Percentiles rank a stretch among this genome's conserved stretches.
Evolutionary conservation across 2,888 invertebrate genomes (phyloP).

Genomic region (Monochamus alternatus): DNA sequence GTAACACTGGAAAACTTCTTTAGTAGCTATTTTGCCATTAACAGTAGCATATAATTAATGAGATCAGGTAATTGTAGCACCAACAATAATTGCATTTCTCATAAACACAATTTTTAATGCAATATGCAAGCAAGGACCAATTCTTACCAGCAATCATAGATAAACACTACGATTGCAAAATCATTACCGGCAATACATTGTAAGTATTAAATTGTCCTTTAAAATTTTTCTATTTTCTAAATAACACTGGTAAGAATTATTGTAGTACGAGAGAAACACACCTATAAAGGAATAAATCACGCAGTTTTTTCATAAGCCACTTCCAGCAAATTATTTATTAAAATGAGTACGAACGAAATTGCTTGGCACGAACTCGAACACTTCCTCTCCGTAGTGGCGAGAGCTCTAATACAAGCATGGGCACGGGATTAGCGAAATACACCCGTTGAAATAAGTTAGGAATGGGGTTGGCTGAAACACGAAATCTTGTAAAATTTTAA

Average conservation of each 20-base stretch:
- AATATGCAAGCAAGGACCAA: too few relatives aligned
- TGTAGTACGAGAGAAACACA: constrained; percentile 8
- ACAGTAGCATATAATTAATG: too few relatives aligned
- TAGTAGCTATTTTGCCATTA: too few relatives aligned
- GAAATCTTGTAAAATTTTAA: too few relatives aligned
- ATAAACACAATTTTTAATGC: too few relatives aligned
- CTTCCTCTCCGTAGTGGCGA: constrained; percentile 4
- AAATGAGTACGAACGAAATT: constrained; percentile 17
- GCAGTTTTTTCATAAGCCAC: constrained; percentile 8
- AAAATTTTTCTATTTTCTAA: not conserved
- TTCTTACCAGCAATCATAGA: too few relatives aligned
- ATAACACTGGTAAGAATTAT: constrained; percentile 10
- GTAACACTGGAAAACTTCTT: too few relatives aligned
- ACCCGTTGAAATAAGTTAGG: not conserved
- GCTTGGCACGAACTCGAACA: constrained; percentile 20
- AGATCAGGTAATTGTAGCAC: too few relatives aligned
- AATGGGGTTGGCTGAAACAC: too few relatives aligned
- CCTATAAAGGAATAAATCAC: constrained; percentile 12
- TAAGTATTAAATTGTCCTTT: not conserved
- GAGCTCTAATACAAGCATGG: constrained; percentile 10
- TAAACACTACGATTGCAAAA: too few relatives aligned
- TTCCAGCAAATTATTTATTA: constrained; percentile 24
- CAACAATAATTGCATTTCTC: too few relatives aligned
- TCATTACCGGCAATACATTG: too few relatives aligned
- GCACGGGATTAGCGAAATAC: constrained; percentile 5